phyloP scores from a whole-genome alignment of 2,888 invertebrate genomes.

The Orthonychiurus folsomi region DNA sequence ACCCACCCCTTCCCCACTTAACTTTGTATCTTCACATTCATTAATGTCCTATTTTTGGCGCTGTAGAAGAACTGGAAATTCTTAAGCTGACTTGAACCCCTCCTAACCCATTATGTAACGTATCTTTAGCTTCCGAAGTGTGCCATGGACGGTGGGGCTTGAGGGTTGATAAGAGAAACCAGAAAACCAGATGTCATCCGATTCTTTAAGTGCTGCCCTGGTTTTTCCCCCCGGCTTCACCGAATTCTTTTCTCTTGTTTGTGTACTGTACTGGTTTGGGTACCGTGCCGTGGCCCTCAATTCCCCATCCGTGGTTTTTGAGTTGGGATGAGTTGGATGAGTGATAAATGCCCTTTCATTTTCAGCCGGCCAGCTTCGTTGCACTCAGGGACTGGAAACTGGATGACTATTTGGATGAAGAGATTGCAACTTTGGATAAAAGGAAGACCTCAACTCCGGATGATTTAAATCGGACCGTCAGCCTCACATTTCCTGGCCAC shows the following conservation, averaged over 20 bases:
- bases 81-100: background rate
- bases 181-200: background rate
- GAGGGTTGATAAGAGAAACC: background rate
- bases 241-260: background rate
- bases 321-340: too few species aligned
- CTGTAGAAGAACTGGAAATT: background rate
- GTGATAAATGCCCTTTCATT: background rate
- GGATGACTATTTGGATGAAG: slow-evolving; percentile 39
- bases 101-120: background rate
- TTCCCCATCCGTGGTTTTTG: background rate
- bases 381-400: slow-evolving; percentile 40
- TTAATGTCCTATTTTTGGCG: slow-evolving; percentile 18
- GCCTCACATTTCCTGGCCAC: slow-evolving; percentile 36
- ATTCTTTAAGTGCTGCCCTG: background rate
- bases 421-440: slow-evolving; percentile 34
- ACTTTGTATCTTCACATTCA: slow-evolving; percentile 10
- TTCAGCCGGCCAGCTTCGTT: slow-evolving; percentile 40
- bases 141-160: background rate
- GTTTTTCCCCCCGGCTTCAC: background rate
- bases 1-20: background rate
- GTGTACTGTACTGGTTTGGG: background rate
- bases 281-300: too few species aligned
- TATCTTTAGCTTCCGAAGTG: too few species aligned
- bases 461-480: slow-evolving; percentile 30
- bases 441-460: slow-evolving; percentile 33